A percentile compares a stretch with the other conserved stretches of the same genome.
Conservation (phyloP, 2,797 vertebrate genomes). For the Chelmon rostratus region DNA sequence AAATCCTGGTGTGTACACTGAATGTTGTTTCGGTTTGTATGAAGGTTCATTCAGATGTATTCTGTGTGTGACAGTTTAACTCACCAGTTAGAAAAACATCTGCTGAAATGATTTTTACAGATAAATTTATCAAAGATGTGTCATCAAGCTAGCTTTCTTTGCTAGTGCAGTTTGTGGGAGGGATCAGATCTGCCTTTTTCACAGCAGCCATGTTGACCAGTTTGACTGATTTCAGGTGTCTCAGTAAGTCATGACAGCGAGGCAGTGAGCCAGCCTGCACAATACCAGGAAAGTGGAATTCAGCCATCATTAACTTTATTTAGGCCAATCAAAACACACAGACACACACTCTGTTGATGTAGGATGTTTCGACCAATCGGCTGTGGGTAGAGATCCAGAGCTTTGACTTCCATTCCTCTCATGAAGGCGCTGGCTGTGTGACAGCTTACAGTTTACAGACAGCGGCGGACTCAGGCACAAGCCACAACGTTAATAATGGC, state of each 20-base stretch:
- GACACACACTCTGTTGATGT: neutral
- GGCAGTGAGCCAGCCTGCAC: neutral
- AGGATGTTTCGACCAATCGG: neutral
- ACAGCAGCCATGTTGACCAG: neutral
- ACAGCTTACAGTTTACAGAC: neutral
- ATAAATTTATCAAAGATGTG: neutral
- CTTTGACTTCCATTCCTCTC: neutral
- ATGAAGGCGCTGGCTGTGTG: neutral
- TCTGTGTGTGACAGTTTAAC: neutral
- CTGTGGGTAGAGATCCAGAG: neutral
- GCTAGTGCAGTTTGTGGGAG: neutral
- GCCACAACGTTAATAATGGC: neutral
- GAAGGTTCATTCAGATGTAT: neutral
- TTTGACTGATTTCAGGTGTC: neutral
- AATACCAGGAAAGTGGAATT: neutral
- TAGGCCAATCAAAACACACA: neutral
- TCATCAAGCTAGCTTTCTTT: neutral
- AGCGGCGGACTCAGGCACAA: neutral
- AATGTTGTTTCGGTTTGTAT: neutral
- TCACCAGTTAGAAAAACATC: neutral
- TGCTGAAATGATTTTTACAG: too few species aligned
- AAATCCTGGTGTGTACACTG: neutral
- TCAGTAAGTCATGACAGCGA: neutral
- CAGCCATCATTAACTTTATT: neutral
- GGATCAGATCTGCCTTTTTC: neutral